Conservation (phyloP, 2,797 vertebrate genomes). For the Acropternis orthonyx region DNA sequence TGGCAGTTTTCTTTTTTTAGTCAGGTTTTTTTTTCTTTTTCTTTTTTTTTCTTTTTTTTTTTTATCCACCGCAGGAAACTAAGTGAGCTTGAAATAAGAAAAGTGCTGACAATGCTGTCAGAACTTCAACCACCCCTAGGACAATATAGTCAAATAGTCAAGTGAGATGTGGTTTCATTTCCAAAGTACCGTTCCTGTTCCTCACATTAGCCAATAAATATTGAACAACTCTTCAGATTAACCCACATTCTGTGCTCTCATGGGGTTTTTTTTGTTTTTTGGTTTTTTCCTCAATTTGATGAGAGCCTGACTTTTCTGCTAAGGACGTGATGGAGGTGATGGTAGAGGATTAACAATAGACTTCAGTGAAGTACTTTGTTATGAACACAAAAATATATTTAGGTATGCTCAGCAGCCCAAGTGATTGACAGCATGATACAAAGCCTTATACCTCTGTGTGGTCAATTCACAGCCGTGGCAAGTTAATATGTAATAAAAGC, state of each 20-base stretch:
- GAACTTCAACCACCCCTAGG: slow-evolving; percentile 49
- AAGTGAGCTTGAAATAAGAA: slow-evolving; percentile 13
- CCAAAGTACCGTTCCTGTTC: background rate
- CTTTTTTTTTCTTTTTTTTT: slow-evolving; percentile 15
- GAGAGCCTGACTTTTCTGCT: background rate
- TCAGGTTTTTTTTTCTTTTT: slow-evolving; percentile 1
- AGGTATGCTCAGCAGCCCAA: background rate
- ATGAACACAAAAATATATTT: slow-evolving; percentile 2
- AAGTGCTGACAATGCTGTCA: slow-evolving; percentile 39
- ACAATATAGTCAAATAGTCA: slow-evolving; percentile 26
- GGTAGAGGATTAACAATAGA: background rate
- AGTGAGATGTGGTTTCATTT: slow-evolving; percentile 13
- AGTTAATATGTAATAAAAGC: slow-evolving; percentile 12
- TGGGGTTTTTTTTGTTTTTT: background rate
- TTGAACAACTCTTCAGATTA: background rate
- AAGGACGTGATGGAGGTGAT: slow-evolving; percentile 16
- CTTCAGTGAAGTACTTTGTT: background rate
- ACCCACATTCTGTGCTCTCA: background rate
- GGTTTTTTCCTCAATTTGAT: background rate
- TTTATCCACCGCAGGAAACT: slow-evolving; percentile 47
- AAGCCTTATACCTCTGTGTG: background rate
- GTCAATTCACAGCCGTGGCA: background rate
- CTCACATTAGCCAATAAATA: background rate
- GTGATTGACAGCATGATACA: background rate
- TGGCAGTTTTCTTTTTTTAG: slow-evolving; percentile 54